Percentiles rank a stretch among this genome's conserved stretches.
Evolutionary conservation across 1,140 invertebrate species (phyloP).

Genomic region (Potamilus streckersoni): DNA sequence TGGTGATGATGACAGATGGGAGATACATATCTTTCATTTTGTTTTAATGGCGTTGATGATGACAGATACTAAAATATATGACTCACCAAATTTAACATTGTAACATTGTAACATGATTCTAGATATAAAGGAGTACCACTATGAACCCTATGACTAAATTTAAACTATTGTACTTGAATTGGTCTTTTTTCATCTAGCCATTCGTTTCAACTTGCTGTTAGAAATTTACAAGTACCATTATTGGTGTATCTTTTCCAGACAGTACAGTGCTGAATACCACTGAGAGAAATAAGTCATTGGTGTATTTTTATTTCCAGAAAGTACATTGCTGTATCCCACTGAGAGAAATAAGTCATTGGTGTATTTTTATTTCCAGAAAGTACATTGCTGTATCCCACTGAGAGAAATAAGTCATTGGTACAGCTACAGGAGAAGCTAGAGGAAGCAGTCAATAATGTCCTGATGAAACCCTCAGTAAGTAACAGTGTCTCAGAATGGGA

Average conservation of each 20-base stretch:
- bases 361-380: slow-evolving; percentile 64
- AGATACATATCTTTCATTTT: too few relatives aligned
- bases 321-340: slow-evolving; percentile 80
- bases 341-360: slow-evolving; percentile 82
- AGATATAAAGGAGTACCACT: slow-evolving; percentile 3
- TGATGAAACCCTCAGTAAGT: slow-evolving; percentile 76
- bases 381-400: slow-evolving; percentile 79
- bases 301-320: slow-evolving; percentile 53
- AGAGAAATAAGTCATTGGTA: slow-evolving; percentile 82
- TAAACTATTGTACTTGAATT: too few relatives aligned
- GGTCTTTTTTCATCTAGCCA: too few relatives aligned
- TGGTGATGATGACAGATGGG: too few relatives aligned
- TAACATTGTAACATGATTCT: too few relatives aligned
- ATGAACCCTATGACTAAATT: too few relatives aligned
- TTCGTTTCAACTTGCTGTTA: too few relatives aligned
- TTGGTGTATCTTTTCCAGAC: not conserved
- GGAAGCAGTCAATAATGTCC: slow-evolving; percentile 76
- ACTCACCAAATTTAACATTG: too few relatives aligned
- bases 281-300: not conserved
- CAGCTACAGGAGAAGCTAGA: slow-evolving; percentile 84
- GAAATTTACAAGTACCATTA: not conserved
- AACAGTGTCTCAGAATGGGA: not conserved
- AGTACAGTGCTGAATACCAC: too few relatives aligned
- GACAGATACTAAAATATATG: too few relatives aligned
- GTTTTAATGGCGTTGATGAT: too few relatives aligned